Base-by-base conservation (phyloP, 1,140 invertebrate species). In the Zaprionus davidi region DNA sequence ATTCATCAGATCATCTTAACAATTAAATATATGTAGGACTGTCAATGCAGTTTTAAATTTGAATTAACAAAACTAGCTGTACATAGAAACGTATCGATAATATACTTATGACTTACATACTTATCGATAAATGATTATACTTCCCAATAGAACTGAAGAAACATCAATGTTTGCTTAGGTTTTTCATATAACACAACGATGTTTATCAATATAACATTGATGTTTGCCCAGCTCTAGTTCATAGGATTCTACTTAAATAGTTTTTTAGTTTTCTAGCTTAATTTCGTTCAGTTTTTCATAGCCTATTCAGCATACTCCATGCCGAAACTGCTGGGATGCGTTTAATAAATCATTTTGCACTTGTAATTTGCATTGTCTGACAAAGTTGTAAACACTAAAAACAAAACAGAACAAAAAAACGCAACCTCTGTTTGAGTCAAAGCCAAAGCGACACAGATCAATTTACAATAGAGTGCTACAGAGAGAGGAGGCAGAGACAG, bases 281-380 rank as follows among this genome's bases (percentile, higher is more conserved):
- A 24, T 22, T 20, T 3, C 9, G 11, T 13, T 38, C 5, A 38
- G 17, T 13, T 15, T 58, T 24, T 12, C 2, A 36, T 17, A 62
- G n/a, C 4, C 49, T 5, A 17, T 53, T 11, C 9, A 22, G 22
- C 55, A 31, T 5, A 13, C 12, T 28, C 0, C 31, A 24, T 13
- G 12, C 22, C 11, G 1, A 13, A n/a, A 51, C 17, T 24, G 2
- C 17, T 13, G 20, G 20, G 46, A 12, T n/a, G 67, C 64, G 31
- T 58, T 62, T 44, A 71, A 65, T 76, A 79, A 79, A 68, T 83
- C 63, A 69, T 59, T 66, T 85, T 85, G 71, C 84, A 82, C 83
- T 82, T 69, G 70, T 44, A 76, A 87, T 87, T 87, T 79, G 84
- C 84, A 87, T 87, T 81, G 62, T 77, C 83, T 64, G 46, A 74